These are phyloP conservation scores for Nymphalis polychloros DNA, from an alignment of 2,888 invertebrate species.

Conservation along the genomic window DNA sequence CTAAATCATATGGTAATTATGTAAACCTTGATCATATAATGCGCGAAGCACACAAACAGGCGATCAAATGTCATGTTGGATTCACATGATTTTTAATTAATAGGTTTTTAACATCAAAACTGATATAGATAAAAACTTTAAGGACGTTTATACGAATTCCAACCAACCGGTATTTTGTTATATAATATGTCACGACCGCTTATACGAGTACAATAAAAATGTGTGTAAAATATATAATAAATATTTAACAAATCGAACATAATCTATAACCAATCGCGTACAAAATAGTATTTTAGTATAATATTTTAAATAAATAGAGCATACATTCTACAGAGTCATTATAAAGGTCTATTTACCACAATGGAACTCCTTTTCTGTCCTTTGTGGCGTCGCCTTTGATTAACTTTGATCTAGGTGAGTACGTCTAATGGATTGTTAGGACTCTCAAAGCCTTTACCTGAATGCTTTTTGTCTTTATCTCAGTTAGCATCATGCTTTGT, in stretches of 20 bases:
- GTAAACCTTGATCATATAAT: background rate
- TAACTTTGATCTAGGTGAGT: slow-evolving; percentile 81
- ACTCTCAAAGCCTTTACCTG: slow-evolving; percentile 53
- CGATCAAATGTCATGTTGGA: background rate
- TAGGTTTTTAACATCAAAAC: background rate
- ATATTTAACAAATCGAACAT: too few species aligned
- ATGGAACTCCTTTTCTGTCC: slow-evolving; percentile 74
- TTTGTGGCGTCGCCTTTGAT: slow-evolving; percentile 78
- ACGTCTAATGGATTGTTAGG: slow-evolving; percentile 72
- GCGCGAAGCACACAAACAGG: background rate
- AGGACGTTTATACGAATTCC: background rate
- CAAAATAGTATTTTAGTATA: background rate
- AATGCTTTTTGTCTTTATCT: slow-evolving; percentile 43
- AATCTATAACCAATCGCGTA: too few species aligned
- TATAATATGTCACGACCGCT: background rate
- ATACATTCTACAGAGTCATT: slow-evolving; percentile 31
- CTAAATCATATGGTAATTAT: background rate
- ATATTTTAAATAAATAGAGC: slow-evolving; percentile 51
- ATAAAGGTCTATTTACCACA: slow-evolving; percentile 60
- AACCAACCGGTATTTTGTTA: background rate
- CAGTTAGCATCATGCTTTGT: slow-evolving; percentile 26
- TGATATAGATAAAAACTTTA: background rate
- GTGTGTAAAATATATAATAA: too few species aligned
- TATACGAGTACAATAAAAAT: background rate
- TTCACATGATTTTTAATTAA: slow-evolving; percentile 1